These are phyloP conservation scores for Melanaphis sacchari DNA, from an alignment of 1,140 invertebrate species.

Conservation along the genomic window DNA sequence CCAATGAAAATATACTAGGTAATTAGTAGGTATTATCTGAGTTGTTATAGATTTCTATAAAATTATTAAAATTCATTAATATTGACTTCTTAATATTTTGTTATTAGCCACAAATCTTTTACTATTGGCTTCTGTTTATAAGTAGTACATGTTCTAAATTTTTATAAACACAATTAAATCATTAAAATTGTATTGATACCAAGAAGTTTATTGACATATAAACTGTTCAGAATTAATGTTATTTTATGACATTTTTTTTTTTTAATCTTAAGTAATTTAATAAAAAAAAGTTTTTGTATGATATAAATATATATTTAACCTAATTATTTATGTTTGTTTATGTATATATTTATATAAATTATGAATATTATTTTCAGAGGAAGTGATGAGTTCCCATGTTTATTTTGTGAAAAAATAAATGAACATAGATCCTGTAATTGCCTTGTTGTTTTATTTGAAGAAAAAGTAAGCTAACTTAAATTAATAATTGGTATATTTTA, in stretches of 20 bases:
- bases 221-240: conserved; percentile 86
- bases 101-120: conserved; percentile 92
- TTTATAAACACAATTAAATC: conserved; percentile 88
- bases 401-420: conserved; percentile 80
- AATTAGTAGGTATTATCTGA: no score
- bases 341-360: background rate
- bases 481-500: no score
- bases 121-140: conserved; percentile 87
- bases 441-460: conserved; percentile 86
- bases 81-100: conserved; percentile 64
- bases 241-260: no score
- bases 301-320: no score
- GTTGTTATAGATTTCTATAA: no score
- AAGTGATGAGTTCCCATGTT: conserved; percentile 93
- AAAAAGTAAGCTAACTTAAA: conserved; percentile 77
- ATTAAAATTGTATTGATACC: conserved; percentile 94
- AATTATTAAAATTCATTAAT: background rate
- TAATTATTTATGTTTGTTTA: background rate
- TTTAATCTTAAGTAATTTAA: conserved; percentile 85
- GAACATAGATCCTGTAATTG: conserved; percentile 88
- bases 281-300: conserved; percentile 90
- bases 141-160: conserved; percentile 93
- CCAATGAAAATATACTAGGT: no score
- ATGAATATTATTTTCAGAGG: conserved; percentile 68
- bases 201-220: conserved; percentile 94